Conservation (phyloP, 2,113 vertebrate genomes). For the Mandrillus leucophaeus region DNA sequence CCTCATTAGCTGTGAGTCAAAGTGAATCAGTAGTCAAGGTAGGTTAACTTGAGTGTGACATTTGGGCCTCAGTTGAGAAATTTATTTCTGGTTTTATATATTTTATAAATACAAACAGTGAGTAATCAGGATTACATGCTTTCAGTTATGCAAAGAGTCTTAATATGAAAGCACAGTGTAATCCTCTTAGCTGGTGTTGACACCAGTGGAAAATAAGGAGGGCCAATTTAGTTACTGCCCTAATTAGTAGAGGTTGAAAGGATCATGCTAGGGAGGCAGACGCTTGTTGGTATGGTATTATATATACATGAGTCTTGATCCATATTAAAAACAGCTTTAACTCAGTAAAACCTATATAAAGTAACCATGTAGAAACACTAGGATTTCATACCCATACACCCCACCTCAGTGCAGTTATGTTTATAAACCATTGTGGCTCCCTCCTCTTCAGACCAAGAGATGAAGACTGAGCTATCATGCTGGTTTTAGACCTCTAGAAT, state of each 20-base stretch:
- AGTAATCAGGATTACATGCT: constrained; percentile 69
- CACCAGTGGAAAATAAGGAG: constrained; percentile 37
- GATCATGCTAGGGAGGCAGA: not conserved
- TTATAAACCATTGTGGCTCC: not conserved
- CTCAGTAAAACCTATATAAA: not conserved
- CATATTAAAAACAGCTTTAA: not conserved
- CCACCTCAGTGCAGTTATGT: not conserved
- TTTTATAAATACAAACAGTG: constrained; percentile 67
- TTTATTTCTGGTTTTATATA: constrained; percentile 36
- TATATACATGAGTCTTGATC: not conserved
- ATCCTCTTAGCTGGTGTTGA: constrained; percentile 65
- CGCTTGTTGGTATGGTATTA: not conserved
- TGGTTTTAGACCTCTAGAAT: not conserved
- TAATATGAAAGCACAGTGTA: constrained; percentile 47
- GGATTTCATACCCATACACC: not conserved
- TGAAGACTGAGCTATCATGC: not conserved
- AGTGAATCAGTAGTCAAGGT: not conserved
- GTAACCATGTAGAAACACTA: not conserved
- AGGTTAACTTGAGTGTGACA: constrained; percentile 54
- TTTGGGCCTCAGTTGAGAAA: not conserved
- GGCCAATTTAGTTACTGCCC: constrained; percentile 42
- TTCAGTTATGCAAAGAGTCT: constrained; percentile 50
- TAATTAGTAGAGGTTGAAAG: constrained; percentile 47
- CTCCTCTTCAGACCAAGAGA: not conserved
- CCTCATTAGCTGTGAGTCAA: not conserved